Base-by-base conservation (phyloP, 2,888 invertebrate species). In the Melieria picta region DNA sequence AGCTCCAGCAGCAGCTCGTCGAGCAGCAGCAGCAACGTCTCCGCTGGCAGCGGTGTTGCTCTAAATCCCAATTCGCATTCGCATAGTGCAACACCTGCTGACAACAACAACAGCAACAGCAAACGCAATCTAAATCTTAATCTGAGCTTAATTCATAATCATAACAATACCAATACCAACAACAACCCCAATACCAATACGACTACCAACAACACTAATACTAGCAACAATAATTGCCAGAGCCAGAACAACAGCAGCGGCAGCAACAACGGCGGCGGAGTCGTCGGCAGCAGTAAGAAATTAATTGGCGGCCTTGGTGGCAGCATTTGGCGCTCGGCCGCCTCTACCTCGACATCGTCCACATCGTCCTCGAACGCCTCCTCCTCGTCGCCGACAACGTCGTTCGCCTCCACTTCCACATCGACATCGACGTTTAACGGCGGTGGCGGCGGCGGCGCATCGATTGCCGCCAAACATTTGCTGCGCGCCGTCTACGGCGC, bases 281-380 rank as follows among this genome's bases (percentile, higher is more conserved):
- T 66, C 13, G 67, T 67, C 13, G 67, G 67, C 45, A 67, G 58
- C 6, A 55, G 58, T n/a, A 65, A 65, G 11, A 65, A 65, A 30
- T 47, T 71, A 47, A 70, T 70, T 52, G 70, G 77, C 63, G 74
- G 82, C 78, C 76, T 81, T 68, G 83, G 83, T 73, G 81, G 80
- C 73, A 80, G 80, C 77, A 80, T 84, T 78, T 83, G 83, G 83
- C 84, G 82, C 48, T 79, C 84, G 11, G 83, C 82, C 46, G 80
- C 83, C 46, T 84, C 84, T 66, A 80, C 75, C 16, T 76, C 82
- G 61, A 69, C 77, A 10, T 73, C 71, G 43, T 73, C 76, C 66
- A 72, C 78, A 57, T 70, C 77, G 11, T 70, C 72, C 57, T 74
- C 68, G 50, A 65, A 73, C 57, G 71, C 74, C 42, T 71, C 76